Percentiles rank a stretch among this genome's conserved stretches.
Evolutionary conservation across 1,140 invertebrate genomes (phyloP).

Genomic region (Melitaea cinxia): DNA sequence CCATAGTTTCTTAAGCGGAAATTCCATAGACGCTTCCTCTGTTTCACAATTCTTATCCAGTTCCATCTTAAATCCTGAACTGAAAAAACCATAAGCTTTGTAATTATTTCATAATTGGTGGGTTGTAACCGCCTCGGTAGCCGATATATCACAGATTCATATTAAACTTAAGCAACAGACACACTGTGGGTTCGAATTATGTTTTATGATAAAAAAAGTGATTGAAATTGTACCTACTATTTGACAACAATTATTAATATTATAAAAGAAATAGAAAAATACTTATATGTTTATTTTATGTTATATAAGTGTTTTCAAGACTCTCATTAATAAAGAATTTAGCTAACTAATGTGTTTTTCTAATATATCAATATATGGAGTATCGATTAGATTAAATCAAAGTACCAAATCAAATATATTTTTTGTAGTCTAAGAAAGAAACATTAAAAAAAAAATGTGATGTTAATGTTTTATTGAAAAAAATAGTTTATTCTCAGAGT

Average conservation of each 20-base stretch:
- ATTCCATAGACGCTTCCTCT: conserved; percentile 2
- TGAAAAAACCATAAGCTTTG: conserved; percentile 51
- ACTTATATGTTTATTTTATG: no score
- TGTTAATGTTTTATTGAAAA: not conserved
- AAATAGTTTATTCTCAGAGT: conserved; percentile 5
- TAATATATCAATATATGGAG: no score
- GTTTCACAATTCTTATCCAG: conserved; percentile 14
- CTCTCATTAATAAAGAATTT: no score
- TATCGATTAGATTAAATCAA: no score
- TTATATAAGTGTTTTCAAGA: no score
- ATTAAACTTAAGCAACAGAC: conserved; percentile 38
- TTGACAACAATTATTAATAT: no score
- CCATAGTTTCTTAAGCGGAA: not conserved
- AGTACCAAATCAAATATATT: no score
- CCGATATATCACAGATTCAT: conserved; percentile 53
- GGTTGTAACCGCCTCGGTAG: conserved; percentile 59
- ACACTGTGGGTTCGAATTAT: conserved; percentile 7
- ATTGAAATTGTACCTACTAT: not conserved
- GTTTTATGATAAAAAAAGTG: not conserved
- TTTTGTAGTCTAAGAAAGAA: no score
- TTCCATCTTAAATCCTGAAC: conserved; percentile 24
- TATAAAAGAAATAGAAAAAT: no score
- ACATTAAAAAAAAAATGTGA: no score
- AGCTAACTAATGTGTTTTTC: no score
- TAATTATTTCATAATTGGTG: conserved; percentile 77